These are phyloP conservation scores for Catostylus mosaicus DNA, from an alignment of 30 jellyfish, hydroid and myxozoan genomes.

Conservation along the genomic window DNA sequence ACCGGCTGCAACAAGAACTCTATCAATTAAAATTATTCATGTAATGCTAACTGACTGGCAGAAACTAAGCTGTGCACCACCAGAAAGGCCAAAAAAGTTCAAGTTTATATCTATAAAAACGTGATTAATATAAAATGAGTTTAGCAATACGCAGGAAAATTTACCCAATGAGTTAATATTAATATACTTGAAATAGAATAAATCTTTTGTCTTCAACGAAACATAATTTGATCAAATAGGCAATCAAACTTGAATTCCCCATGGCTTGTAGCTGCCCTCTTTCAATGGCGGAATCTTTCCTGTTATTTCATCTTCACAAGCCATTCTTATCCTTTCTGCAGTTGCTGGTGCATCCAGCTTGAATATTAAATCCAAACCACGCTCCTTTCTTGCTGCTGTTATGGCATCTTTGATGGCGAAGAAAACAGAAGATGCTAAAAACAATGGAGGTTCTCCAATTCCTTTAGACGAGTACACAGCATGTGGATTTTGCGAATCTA, in stretches of 20 bases:
- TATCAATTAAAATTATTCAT: too few species aligned
- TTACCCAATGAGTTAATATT: neutral
- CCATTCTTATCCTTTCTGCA: constrained; percentile 56
- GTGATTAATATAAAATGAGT: too few species aligned
- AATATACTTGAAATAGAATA: neutral
- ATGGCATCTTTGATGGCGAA: constrained; percentile 69
- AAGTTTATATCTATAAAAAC: too few species aligned
- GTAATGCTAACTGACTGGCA: too few species aligned
- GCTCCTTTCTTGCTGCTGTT: constrained; percentile 47
- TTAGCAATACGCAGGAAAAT: too few species aligned
- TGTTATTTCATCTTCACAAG: constrained; percentile 60
- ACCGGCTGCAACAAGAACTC: too few species aligned
- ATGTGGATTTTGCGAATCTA: constrained; percentile 55
- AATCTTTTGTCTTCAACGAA: too few species aligned
- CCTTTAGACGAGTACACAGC: constrained; percentile 72
- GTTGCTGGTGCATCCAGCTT: constrained; percentile 65
- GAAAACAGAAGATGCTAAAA: constrained; percentile 56
- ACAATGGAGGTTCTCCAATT: constrained; percentile 65
- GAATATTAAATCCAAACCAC: constrained; percentile 40
- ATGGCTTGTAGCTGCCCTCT: constrained; percentile 40
- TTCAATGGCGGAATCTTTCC: constrained; percentile 15
- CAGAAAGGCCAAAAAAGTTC: too few species aligned
- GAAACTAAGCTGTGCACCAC: too few species aligned
- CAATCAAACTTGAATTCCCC: constrained; percentile 57
- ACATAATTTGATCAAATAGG: too few species aligned